These are phyloP conservation scores for Pilophorus perplexus DNA, from an alignment of 2,888 invertebrate species.

Conservation along the genomic window DNA sequence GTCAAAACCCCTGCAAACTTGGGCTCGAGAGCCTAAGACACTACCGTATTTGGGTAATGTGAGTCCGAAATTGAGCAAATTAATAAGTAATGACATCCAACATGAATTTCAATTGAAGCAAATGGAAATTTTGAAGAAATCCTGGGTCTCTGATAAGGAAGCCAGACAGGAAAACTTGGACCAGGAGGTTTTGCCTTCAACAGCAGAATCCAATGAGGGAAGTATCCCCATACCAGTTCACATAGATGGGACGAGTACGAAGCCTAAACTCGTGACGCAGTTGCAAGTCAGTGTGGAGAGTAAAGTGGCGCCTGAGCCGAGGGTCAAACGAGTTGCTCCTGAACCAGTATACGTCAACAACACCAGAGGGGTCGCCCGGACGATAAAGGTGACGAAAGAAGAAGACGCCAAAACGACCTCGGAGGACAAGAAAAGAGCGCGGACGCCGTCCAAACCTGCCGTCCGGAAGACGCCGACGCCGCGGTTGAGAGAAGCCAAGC, in stretches of 20 bases:
- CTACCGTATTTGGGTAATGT: conserved; percentile 42
- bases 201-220: neutral
- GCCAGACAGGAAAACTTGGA: neutral
- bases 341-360: conserved; percentile 15
- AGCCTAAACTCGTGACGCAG: conserved; percentile 39
- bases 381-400: conserved; percentile 14
- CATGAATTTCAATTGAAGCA: conserved; percentile 43
- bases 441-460: neutral
- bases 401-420: neutral
- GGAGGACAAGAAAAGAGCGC: conserved; percentile 2
- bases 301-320: conserved; percentile 12
- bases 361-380: neutral
- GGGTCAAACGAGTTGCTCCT: neutral
- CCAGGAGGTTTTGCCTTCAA: neutral
- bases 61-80: conserved; percentile 44
- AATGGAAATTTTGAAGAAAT: conserved; percentile 26
- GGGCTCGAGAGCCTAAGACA: too few species aligned
- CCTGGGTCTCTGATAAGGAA: neutral
- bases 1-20: too few species aligned
- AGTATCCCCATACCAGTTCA: neutral
- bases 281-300: conserved; percentile 29
- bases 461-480: neutral
- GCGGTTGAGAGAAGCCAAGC: neutral
- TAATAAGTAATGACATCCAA: conserved; percentile 42
- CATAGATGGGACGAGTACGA: conserved; percentile 9